Conservation (phyloP, 2,797 vertebrate genomes). For the Zalophus californianus region DNA sequence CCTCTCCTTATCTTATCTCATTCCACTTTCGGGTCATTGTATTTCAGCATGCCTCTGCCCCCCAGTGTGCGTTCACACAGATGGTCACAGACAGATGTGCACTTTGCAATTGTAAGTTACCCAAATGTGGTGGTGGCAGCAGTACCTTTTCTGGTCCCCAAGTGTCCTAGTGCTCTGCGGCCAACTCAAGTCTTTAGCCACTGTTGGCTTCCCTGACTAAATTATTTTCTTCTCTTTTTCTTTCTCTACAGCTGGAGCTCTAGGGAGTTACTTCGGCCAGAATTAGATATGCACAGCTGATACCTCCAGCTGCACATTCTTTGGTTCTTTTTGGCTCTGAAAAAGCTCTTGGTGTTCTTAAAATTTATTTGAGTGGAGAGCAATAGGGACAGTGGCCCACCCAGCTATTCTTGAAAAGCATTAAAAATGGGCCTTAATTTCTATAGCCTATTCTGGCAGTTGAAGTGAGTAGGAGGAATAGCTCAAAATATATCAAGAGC, state of each 20-base stretch:
- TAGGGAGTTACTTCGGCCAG: constrained; percentile 75
- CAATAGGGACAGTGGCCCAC: constrained; percentile 66
- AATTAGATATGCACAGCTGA: constrained; percentile 71
- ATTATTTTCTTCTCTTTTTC: constrained; percentile 77
- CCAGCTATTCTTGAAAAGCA: constrained; percentile 77
- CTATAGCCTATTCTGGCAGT: not conserved
- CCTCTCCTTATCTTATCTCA: constrained; percentile 52
- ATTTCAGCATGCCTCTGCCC: constrained; percentile 28
- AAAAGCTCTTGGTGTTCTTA: constrained; percentile 83
- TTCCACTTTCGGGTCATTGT: constrained; percentile 44
- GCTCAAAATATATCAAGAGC: constrained; percentile 8
- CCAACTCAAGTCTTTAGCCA: not conserved
- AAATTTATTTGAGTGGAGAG: constrained; percentile 78
- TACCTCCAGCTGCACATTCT: constrained; percentile 76
- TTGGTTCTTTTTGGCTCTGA: constrained; percentile 76
- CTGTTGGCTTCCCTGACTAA: constrained; percentile 68
- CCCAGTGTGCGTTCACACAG: constrained; percentile 30
- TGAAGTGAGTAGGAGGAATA: constrained; percentile 17
- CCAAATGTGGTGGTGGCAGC: constrained; percentile 58
- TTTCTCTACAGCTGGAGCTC: constrained; percentile 72
- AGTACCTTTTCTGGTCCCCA: not conserved
- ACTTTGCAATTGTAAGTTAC: constrained; percentile 58
- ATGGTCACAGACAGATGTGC: constrained; percentile 62
- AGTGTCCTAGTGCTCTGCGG: not conserved
- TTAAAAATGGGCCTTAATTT: not conserved